phyloP scores from a whole-genome alignment of 2,888 invertebrate species.

The Sturmia bella region DNA sequence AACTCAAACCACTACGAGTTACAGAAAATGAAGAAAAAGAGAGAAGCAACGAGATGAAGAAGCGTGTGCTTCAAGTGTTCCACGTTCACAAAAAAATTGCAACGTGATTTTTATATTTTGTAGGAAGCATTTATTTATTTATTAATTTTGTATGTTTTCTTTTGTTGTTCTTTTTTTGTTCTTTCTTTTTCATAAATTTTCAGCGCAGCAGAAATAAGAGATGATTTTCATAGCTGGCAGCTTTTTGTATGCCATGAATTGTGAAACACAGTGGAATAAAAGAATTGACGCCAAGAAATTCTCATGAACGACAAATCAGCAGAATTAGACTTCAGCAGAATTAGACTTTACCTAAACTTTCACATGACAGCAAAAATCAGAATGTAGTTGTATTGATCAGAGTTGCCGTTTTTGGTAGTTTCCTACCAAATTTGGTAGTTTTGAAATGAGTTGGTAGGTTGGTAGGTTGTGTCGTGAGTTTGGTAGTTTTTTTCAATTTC shows the following conservation, averaged over 20 bases:
- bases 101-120: slow-evolving; percentile 63
- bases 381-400: no score
- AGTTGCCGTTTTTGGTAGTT: no score
- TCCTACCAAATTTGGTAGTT: no score
- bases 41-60: slow-evolving; percentile 46
- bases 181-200: no score
- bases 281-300: no score
- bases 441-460: no score
- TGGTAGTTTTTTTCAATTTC: no score
- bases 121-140: slow-evolving; percentile 65
- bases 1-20: slow-evolving; percentile 3
- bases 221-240: slow-evolving; percentile 34
- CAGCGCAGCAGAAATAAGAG: not conserved
- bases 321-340: no score
- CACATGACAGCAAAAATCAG: no score
- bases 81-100: slow-evolving; percentile 59
- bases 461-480: no score
- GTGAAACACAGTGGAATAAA: slow-evolving; percentile 21
- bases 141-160: slow-evolving; percentile 34
- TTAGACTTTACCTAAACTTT: no score
- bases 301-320: no score
- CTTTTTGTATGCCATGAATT: not conserved
- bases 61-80: slow-evolving; percentile 66
- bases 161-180: not conserved
- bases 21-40: not conserved